Base-by-base conservation (phyloP, 2,888 invertebrate genomes). In the Camptogramma bilineatum region DNA sequence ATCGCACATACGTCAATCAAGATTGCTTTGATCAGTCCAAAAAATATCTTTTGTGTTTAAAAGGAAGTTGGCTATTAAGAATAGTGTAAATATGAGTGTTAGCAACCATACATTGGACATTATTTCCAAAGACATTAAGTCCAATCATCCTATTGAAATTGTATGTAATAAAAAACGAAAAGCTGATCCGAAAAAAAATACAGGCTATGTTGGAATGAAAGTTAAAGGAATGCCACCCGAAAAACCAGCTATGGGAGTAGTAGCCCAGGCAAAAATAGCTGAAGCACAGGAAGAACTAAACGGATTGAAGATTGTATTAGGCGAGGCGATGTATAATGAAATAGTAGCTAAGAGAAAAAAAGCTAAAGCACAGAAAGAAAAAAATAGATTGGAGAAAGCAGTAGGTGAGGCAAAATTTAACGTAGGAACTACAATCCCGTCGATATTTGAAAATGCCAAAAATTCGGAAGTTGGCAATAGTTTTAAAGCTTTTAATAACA, bases 131-230 rank as follows among this genome's bases (percentile, higher is more conserved):
- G 19, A 52, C 8, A 1, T 24, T 5, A 17, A 3, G 18, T 18
- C 21, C 9, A 31, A 10, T 31, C 1, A 52, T n/a, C 10, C 24
- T 42, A 0, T 19, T 17, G 13, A 17, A 48, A 17, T 31, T 2
- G 10, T 4, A 24, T 16, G 13, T 47, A 10, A 19, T 10, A 47
- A 21, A 18, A 9, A 56, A 48, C 1, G n/a, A 10, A 10, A 31
- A 10, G 9, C 31, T 31, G 77, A 85, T 70, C 75, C 80, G 13
- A 83, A 81, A 68, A 80, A 73, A 60, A 86, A 85, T 63, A 70
- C 31, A 68, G 85, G 86, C 17, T 73, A 84, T 24, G 58, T 85
- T 19, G 86, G 85, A 9, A 69, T 86, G 64, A 84, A 73, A 73
- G 72, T 84, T 53, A 73, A 58, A 51, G 72, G 28, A 42, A 57